Evolutionary conservation across 2,888 invertebrate species (phyloP), one percentile per base, ranked within the genome.

Genomic region (Cyclophora albipunctata): DNA sequence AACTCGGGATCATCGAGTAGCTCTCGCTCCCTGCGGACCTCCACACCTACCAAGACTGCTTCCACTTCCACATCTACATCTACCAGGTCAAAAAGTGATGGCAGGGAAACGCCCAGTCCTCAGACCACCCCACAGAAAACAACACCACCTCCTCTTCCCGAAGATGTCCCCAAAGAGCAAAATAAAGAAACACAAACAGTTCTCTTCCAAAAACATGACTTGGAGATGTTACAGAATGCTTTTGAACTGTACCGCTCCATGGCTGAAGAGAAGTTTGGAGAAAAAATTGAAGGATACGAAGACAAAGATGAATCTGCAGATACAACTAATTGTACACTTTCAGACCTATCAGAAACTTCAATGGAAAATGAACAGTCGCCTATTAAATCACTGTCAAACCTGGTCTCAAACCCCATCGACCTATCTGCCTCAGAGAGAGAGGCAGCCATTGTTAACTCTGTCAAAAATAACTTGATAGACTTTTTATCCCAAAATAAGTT

Each of bases 381-480:
- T 47, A 91, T 91, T 34, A 91, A 91, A 71, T 92, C 91, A 50
- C 76, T 92, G 54, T 92, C 92, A 47, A 91, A 91, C 75, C 81
- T 91, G 66, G 91, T 91, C 52, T 91, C 91, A 64, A 91, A 85
- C 83, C 91, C 86, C 42, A 78, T 87, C 62, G 81, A 84, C 60
- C 61, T 76, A 56, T 62, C 72, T 45, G 66, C 73, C 51, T 63
- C 77, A 46, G 76, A 81, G 43, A 76, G 71, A 56, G 74, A 83
- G 57, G 71, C 73, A 35, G 69, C 73, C 40, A 70, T 83, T 57
- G 74, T 79, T 43, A 81, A 79, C 59, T 69, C 81, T 55, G 83
- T 84, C 34, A 86, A 85, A 72, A 84, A 71, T 71, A 85, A 82
- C 69, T 73, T 88, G 68, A 78, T 86, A 71, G 84, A 85, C 50